Base-by-base conservation (phyloP, 2,888 invertebrate genomes). In the Andrena camellia region DNA sequence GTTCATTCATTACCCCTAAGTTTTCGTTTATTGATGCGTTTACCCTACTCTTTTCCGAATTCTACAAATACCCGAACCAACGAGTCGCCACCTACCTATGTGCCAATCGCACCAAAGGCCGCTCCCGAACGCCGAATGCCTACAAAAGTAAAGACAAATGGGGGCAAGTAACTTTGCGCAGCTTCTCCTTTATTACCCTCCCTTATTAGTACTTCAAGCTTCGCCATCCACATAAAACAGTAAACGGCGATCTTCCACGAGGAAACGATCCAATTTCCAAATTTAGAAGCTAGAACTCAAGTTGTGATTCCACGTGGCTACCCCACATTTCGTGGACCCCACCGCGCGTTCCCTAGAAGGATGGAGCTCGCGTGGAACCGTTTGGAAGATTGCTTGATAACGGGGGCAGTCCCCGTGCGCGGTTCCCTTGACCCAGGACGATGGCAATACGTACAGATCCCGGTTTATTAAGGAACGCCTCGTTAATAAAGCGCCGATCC, bases 401-500 rank as follows among this genome's bases (percentile, higher is more conserved):
- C 87, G 86, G 81, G 42, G 81, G 76, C 74, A 84, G 88, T 89
- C 86, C 84, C 85, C 83, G 81, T 85, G 80, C 89, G 84, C 89
- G 84, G 86, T 87, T 88, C 85, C 86, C 86, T 83, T 86, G 84
- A 81, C 78, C 85, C 83, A 82, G 74, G 79, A 80, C 81, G 79
- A 67, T 84, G 74, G 86, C 85, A 86, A 84, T 85, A 85, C 88
- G 86, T 85, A 77, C 87, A 77, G 81, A 85, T 83, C 75, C 68
- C 69, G 83, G 79, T 87, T 90, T 88, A 90, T 90, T 89, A 87
- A 87, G 88, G 77, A 90, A 91, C 91, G 88, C 87, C 90, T 90
- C 85, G 90, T 91, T 90, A 91, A 91, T 88, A 90, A 91, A 90
- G 80, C 83, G 75, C 77, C 83, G 83, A 83, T 76, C 76, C 26